phyloP scores from a whole-genome alignment of 2,888 invertebrate genomes.

The Ernsta delagoae region DNA sequence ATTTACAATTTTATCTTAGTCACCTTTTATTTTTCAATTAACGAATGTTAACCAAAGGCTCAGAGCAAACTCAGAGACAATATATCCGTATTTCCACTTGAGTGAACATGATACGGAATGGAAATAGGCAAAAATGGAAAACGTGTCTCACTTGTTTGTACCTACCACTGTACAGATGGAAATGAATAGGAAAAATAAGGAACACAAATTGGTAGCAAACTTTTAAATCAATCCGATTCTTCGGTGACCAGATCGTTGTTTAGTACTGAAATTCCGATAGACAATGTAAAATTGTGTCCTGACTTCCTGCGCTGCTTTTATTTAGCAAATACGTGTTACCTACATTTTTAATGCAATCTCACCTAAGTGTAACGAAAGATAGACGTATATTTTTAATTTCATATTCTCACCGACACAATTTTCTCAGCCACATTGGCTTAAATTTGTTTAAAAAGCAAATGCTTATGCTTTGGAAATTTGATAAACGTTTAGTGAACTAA shows the following conservation, averaged over 20 bases:
- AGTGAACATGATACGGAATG: constrained; percentile 25
- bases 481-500: no score
- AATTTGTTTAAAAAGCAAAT: no score
- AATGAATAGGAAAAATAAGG: constrained; percentile 15
- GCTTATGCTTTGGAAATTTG: no score
- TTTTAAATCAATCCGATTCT: constrained; percentile 29
- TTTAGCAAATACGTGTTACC: not conserved
- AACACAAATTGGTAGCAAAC: constrained; percentile 23
- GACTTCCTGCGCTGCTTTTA: constrained; percentile 18
- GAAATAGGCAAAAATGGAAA: constrained; percentile 29
- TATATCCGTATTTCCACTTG: constrained; percentile 24
- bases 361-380: not conserved
- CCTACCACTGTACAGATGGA: constrained; percentile 15
- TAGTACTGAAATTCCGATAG: constrained; percentile 18
- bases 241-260: constrained; percentile 24
- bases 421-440: no score
- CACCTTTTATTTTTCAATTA: constrained; percentile 15
- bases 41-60: constrained; percentile 22
- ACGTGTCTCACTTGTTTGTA: constrained; percentile 18
- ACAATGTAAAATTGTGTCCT: constrained; percentile 21
- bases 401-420: no score
- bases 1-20: not conserved
- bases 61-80: constrained; percentile 25
- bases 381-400: not conserved
- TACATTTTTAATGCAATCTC: not conserved